phyloP scores from a whole-genome alignment of 2,113 vertebrate genomes.

The Barnardius zonarius region DNA sequence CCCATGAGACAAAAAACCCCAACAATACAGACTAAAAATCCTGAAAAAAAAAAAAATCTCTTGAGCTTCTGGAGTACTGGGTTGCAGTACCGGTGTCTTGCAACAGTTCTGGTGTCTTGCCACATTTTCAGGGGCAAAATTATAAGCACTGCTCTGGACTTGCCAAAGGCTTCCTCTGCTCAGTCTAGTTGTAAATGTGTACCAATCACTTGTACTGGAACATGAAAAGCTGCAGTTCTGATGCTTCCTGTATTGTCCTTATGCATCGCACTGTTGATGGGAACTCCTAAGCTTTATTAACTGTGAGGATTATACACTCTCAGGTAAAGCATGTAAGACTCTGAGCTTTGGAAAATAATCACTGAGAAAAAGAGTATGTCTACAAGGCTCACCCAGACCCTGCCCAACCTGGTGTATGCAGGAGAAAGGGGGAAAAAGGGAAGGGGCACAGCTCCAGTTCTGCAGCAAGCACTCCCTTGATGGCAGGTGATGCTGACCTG shows the following conservation, averaged over 20 bases:
- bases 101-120: neutral
- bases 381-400: neutral
- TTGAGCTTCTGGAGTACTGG: neutral
- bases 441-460: neutral
- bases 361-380: neutral
- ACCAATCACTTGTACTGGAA: neutral
- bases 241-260: neutral
- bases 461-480: neutral
- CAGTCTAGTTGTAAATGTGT: neutral
- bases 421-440: neutral
- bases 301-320: neutral
- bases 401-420: accelerated
- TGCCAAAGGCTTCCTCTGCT: neutral
- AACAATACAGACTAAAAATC: neutral
- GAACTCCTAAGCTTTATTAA: neutral
- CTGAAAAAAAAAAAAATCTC: accelerated
- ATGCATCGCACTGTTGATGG: neutral
- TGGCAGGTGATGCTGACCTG: accelerated
- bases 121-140: neutral
- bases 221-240: neutral
- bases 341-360: neutral
- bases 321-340: neutral
- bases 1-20: neutral
- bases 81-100: neutral
- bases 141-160: neutral